These are phyloP conservation scores for Scarus forsteni DNA, from an alignment of 2,797 vertebrate species.

Conservation along the genomic window DNA sequence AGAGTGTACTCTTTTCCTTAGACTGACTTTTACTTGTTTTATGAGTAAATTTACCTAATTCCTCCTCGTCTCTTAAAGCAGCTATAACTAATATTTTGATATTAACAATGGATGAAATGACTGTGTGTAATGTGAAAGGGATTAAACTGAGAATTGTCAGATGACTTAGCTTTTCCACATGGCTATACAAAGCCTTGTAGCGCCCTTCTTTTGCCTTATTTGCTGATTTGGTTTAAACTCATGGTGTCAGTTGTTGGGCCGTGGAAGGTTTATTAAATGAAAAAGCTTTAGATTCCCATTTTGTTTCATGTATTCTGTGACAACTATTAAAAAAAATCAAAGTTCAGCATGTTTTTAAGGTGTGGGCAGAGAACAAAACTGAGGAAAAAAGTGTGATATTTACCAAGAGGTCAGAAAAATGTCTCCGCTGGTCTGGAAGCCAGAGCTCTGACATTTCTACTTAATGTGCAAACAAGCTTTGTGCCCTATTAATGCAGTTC, in stretches of 20 bases:
- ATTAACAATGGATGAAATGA: conserved; percentile 1
- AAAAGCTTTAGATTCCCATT: too few relatives aligned
- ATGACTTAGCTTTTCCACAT: conserved; percentile 1
- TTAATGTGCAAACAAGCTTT: not conserved
- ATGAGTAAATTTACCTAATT: not conserved
- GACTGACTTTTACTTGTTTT: not conserved
- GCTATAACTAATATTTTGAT: conserved; percentile 1
- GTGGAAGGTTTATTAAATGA: too few relatives aligned
- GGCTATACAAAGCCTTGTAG: not conserved
- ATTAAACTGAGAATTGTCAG: not conserved
- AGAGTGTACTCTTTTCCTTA: not conserved
- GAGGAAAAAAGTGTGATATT: too few relatives aligned
- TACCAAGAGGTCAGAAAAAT: too few relatives aligned
- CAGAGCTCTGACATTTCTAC: not conserved
- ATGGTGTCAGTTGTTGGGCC: not conserved
- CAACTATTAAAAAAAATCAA: not conserved
- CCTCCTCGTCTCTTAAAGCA: not conserved
- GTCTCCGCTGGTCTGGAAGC: not conserved
- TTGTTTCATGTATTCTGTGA: not conserved
- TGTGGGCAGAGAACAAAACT: too few relatives aligned
- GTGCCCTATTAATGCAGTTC: not conserved
- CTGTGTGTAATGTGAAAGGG: conserved; percentile 7
- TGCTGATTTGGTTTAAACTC: not conserved
- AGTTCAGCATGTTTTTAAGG: too few relatives aligned
- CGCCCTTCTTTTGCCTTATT: not conserved